Evolutionary conservation across 2,797 vertebrate genomes (phyloP).

Genomic region (Pantherophis vulpinus): DNA sequence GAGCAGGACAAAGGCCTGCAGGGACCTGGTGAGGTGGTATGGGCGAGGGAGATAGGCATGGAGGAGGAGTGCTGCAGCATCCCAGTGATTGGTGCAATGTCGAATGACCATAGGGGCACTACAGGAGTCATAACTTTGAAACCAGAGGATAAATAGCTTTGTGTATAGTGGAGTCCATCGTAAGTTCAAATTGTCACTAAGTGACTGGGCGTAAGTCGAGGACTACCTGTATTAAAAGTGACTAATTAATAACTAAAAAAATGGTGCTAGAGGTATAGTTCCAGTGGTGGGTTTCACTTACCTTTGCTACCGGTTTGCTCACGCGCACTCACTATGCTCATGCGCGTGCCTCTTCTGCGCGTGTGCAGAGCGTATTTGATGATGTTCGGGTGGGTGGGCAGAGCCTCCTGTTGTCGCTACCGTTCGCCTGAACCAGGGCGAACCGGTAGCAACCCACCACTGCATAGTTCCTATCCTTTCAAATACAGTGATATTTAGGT

Average conservation of each 20-base stretch:
- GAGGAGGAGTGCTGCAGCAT: neutral
- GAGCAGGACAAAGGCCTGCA: neutral
- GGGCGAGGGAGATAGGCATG: neutral
- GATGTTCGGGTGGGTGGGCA: no score
- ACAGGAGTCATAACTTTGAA: neutral
- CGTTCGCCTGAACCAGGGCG: no score
- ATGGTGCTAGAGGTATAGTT: neutral
- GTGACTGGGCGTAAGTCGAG: neutral
- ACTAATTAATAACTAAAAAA: neutral
- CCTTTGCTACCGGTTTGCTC: no score
- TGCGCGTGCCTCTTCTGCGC: no score
- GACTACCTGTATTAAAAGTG: neutral
- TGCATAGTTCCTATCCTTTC: neutral
- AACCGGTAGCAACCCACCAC: no score
- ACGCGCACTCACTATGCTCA: no score
- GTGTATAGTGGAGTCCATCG: neutral
- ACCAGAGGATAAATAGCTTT: neutral
- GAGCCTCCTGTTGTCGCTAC: no score
- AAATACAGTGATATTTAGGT: neutral
- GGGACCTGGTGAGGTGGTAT: neutral
- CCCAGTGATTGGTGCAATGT: neutral
- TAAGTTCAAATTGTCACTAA: neutral
- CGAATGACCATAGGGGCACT: neutral
- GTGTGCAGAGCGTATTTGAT: no score
- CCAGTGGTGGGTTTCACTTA: no score